These are phyloP conservation scores for Amphiduros pacificus DNA, from an alignment of 2,888 invertebrate species.

Conservation along the genomic window DNA sequence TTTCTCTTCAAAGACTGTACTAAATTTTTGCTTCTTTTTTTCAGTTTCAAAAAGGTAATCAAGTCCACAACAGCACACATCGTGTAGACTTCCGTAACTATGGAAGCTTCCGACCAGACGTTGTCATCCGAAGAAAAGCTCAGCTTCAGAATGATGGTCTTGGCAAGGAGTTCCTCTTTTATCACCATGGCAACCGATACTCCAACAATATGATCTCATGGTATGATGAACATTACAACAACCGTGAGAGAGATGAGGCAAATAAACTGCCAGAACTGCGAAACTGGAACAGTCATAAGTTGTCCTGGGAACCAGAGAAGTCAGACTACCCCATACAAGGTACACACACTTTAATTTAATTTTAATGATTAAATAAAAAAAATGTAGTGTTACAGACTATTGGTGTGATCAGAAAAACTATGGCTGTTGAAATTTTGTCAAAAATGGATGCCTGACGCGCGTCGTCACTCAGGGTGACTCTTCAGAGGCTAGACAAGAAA, in stretches of 20 bases:
- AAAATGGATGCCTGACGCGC: too few species aligned
- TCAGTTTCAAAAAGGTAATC: slow-evolving; percentile 47
- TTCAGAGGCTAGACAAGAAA: too few species aligned
- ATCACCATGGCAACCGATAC: slow-evolving; percentile 55
- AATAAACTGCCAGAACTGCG: slow-evolving; percentile 42
- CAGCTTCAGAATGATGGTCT: slow-evolving; percentile 47
- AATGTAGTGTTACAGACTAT: too few species aligned
- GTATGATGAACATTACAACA: slow-evolving; percentile 56
- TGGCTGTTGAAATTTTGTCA: too few species aligned
- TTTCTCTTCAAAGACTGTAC: too few species aligned
- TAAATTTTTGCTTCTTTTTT: too few species aligned
- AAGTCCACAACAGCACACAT: slow-evolving; percentile 50
- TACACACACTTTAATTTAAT: slow-evolving; percentile 28
- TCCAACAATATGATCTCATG: slow-evolving; percentile 53
- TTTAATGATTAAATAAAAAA: too few species aligned
- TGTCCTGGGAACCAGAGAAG: slow-evolving; percentile 55
- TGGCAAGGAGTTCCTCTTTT: slow-evolving; percentile 46
- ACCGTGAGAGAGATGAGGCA: slow-evolving; percentile 45
- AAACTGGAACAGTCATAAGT: slow-evolving; percentile 48
- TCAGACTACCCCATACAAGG: slow-evolving; percentile 55
- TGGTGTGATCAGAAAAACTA: too few species aligned
- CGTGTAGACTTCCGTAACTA: slow-evolving; percentile 48
- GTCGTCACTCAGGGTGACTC: too few species aligned
- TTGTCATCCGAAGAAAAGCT: slow-evolving; percentile 45
- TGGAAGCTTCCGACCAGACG: slow-evolving; percentile 45